A percentile compares a stretch with the other conserved stretches of the same genome.
These are phyloP conservation scores for Salpingus planirostris DNA, from an alignment of 2,888 invertebrate genomes.

Conservation along the genomic window DNA sequence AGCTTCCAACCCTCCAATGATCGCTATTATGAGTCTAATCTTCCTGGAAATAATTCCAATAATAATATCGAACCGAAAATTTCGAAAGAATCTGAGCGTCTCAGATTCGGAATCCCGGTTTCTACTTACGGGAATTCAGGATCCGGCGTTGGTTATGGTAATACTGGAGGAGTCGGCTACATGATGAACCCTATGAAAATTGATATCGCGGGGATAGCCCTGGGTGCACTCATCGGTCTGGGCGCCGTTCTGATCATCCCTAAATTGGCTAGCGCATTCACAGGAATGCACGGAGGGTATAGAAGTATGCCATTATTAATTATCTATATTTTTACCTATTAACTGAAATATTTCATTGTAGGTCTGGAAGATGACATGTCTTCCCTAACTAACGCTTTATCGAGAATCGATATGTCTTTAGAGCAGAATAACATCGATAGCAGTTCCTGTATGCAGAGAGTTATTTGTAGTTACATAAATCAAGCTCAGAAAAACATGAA, in stretches of 20 bases:
- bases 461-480: conserved; percentile 64
- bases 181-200: conserved; percentile 68
- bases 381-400: conserved; percentile 55
- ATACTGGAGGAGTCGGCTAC: conserved; percentile 44
- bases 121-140: conserved; percentile 48
- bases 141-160: conserved; percentile 32
- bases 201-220: conserved; percentile 70
- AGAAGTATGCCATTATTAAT: conserved; percentile 59
- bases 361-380: conserved; percentile 39
- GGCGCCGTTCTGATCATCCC: conserved; percentile 74
- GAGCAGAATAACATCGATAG: conserved; percentile 64
- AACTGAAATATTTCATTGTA: conserved; percentile 9
- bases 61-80: conserved; percentile 19
- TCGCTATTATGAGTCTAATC: conserved; percentile 35
- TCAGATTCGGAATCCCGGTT: conserved; percentile 43
- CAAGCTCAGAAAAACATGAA: conserved; percentile 57
- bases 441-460: conserved; percentile 59
- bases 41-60: conserved; percentile 12
- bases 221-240: conserved; percentile 72
- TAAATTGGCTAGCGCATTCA: conserved; percentile 64
- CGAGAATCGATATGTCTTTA: conserved; percentile 56
- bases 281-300: conserved; percentile 56
- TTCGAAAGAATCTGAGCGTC: conserved; percentile 33
- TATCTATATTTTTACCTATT: background rate
- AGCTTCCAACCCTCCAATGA: conserved; percentile 40